Base-by-base conservation (phyloP, 2,113 vertebrate species). In the Synodontis membranacea region DNA sequence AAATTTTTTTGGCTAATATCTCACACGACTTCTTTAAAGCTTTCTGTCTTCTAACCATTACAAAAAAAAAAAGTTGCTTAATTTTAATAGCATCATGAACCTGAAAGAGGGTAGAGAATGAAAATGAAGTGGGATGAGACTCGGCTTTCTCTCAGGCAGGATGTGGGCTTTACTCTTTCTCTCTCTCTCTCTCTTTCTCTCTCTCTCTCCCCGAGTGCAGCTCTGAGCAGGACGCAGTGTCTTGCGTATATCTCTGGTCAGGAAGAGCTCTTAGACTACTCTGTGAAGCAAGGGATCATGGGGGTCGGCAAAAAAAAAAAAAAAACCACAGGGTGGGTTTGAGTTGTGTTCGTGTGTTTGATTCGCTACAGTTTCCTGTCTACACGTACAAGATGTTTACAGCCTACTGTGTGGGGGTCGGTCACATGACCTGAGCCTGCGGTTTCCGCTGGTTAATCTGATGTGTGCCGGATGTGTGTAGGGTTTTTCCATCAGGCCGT, bases 151-250 rank as follows among this genome's bases (percentile, higher is more conserved):
- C 50, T 46, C 64, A 62, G 37, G 46, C 62, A 44, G 62, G 86
- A 62, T 79, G 84, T 85, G 42, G 79, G 62, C 68, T 52, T 66
- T 60, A 25, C 28, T 46, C n/a, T n/a, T n/a, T n/a, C n/a, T n/a
- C n/a, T n/a, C n/a, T n/a, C n/a, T n/a, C n/a, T n/a, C n/a, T n/a
- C n/a, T n/a, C n/a, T n/a, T n/a, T n/a, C n/a, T n/a, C n/a, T n/a
- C n/a, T n/a, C n/a, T n/a, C 17, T 70, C 8, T 74, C 42, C 80
- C 62, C 4, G 0, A 31, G 39, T 64, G 3, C 25, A 23, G 21
- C n/a, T 64, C 88, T 88, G 85, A 89, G 87, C 88, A 88, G 92
- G 91, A 93, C 90, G 54, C 44, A 56, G 42, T 34, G 48, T 54
- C 70, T 82, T 78, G 70, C 6, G 5, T 9, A 83, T 56, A 78